Conservation (phyloP, 2,888 invertebrate species). For the Polydrusus pterygomalis region DNA sequence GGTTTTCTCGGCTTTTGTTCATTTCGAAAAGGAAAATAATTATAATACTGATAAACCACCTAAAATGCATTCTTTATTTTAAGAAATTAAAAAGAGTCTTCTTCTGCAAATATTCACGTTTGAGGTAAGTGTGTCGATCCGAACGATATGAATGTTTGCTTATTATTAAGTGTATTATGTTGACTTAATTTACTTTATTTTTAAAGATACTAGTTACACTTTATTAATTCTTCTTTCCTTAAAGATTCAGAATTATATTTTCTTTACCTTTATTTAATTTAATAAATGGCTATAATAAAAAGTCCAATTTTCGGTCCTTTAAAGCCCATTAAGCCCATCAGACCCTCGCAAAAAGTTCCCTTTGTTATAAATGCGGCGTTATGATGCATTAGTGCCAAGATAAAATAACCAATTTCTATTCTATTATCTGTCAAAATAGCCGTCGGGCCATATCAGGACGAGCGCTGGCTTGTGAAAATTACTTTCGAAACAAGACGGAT, state of each 20-base stretch:
- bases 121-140: no score
- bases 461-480: constrained; percentile 65
- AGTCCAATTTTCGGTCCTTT: constrained; percentile 45
- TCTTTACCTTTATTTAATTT: constrained; percentile 33
- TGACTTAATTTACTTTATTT: no score
- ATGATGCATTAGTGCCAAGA: constrained; percentile 64
- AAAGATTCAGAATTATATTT: constrained; percentile 9
- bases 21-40: background rate
- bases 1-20: constrained; percentile 2
- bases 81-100: no score
- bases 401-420: constrained; percentile 69
- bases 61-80: no score
- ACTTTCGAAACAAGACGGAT: constrained; percentile 57
- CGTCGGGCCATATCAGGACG: constrained; percentile 58
- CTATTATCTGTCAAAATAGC: constrained; percentile 70
- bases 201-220: no score
- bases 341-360: constrained; percentile 37
- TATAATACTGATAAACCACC: no score
- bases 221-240: no score
- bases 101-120: no score
- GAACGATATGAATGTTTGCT: no score
- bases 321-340: constrained; percentile 46
- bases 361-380: constrained; percentile 59
- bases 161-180: no score
- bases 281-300: constrained; percentile 50